A percentile compares a stretch with the other conserved stretches of the same genome.
These are phyloP conservation scores for Chamaetylas fuelleborni DNA, from an alignment of 2,113 vertebrate species.

Conservation along the genomic window DNA sequence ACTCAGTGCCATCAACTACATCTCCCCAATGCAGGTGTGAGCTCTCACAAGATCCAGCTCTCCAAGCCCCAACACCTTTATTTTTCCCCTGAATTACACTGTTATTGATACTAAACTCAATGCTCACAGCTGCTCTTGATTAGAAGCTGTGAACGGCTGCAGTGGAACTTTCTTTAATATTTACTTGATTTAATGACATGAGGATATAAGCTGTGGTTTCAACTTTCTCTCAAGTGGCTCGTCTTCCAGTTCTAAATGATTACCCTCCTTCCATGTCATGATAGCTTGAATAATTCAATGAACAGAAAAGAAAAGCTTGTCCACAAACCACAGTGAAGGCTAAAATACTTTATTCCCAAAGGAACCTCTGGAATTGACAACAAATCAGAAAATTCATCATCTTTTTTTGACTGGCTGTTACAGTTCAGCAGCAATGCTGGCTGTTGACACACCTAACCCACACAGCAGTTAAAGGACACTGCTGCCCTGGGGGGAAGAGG, in stretches of 20 bases:
- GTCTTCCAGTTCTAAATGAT: not conserved
- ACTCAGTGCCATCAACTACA: not conserved
- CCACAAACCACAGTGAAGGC: not conserved
- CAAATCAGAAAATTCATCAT: not conserved
- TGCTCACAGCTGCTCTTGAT: not conserved
- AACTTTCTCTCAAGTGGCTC: not conserved
- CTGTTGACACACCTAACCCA: not conserved
- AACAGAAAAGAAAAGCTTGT: not conserved
- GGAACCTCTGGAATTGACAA: not conserved
- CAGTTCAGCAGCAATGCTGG: not conserved
- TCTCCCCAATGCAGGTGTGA: fast-evolving
- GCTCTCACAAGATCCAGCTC: not conserved
- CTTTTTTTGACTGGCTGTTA: not conserved
- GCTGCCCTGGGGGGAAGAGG: fast-evolving
- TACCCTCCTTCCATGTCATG: not conserved
- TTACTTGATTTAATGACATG: not conserved
- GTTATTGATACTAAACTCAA: not conserved
- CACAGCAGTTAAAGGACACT: no score
- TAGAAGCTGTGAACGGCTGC: not conserved
- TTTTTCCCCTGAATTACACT: not conserved
- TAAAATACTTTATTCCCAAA: not conserved
- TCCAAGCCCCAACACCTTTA: not conserved
- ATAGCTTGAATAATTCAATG: not conserved
- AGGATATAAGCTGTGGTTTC: not conserved
- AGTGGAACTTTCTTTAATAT: not conserved